Evolutionary conservation across 2,888 invertebrate genomes (phyloP).

Genomic region (Melolontha melolontha): DNA sequence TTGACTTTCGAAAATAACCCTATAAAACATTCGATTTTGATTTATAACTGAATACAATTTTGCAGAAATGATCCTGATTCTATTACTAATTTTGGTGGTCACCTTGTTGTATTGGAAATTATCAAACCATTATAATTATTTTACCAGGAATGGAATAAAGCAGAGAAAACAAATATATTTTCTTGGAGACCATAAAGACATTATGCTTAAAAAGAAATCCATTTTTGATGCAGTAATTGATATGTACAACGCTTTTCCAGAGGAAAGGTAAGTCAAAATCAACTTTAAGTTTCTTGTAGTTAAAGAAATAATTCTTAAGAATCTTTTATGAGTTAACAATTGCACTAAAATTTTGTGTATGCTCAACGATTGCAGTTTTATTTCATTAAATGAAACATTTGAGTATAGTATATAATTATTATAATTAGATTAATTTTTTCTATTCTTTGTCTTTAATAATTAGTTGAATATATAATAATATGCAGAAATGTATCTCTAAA

Average conservation of each 20-base stretch:
- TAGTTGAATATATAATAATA: too few species aligned
- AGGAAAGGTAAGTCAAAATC: conserved; percentile 5
- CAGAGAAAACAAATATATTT: conserved; percentile 30
- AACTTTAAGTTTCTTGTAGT: not conserved
- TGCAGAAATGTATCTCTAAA: too few species aligned
- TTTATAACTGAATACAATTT: not conserved
- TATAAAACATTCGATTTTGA: too few species aligned
- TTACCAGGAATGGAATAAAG: conserved; percentile 8
- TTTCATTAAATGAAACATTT: too few species aligned
- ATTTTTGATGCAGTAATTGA: conserved; percentile 1
- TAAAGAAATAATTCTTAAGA: not conserved
- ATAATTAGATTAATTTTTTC: too few species aligned
- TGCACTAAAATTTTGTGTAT: not conserved
- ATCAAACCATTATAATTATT: conserved; percentile 21
- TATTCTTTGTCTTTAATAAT: too few species aligned
- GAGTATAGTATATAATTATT: too few species aligned
- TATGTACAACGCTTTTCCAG: conserved; percentile 27
- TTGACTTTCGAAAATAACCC: too few species aligned
- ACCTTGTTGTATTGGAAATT: conserved; percentile 20
- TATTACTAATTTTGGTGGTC: conserved; percentile 17
- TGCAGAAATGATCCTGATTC: conserved; percentile 28
- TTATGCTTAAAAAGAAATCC: conserved; percentile 8
- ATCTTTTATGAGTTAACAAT: not conserved
- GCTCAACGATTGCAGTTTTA: not conserved
- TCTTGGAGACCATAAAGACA: conserved; percentile 6